These are phyloP conservation scores for Mnemiopsis leidyi DNA, from an alignment of 37 sponge, comb jelly and placozoan genomes.

Conservation along the genomic window DNA sequence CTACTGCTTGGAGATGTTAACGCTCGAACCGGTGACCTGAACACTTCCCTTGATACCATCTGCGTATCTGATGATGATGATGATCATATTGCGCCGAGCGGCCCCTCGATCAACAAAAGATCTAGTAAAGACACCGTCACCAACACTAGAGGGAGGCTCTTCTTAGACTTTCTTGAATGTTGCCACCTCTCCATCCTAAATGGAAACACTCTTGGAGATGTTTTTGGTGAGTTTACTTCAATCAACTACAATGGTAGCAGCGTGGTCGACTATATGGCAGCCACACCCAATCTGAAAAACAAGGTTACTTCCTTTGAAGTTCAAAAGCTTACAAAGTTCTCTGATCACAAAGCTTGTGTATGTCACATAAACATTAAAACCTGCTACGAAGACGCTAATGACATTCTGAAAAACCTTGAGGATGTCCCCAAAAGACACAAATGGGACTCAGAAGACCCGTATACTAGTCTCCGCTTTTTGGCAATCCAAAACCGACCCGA, in stretches of 20 bases:
- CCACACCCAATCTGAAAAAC: neutral
- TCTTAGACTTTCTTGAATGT: neutral
- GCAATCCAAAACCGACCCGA: neutral
- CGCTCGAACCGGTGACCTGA: neutral
- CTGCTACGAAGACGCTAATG: neutral
- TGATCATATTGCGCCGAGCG: no score
- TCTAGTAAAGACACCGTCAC: neutral
- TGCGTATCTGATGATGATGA: no score
- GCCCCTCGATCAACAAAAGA: neutral
- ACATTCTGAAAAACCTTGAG: neutral
- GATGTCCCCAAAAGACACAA: neutral
- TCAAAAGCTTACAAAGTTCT: neutral
- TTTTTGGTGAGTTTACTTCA: neutral
- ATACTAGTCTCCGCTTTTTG: neutral
- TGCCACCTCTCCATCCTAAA: neutral
- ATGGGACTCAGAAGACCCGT: neutral
- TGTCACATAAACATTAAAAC: neutral
- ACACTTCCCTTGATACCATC: no score
- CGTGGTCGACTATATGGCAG: neutral
- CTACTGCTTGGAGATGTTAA: neutral
- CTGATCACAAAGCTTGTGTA: neutral
- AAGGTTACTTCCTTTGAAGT: neutral
- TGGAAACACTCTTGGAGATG: neutral
- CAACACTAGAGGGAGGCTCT: neutral
- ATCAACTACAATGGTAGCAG: neutral